Percentiles rank a stretch among this genome's conserved stretches.
Evolutionary conservation across 1,140 invertebrate genomes (phyloP).

Genomic region (Ericerus pela): DNA sequence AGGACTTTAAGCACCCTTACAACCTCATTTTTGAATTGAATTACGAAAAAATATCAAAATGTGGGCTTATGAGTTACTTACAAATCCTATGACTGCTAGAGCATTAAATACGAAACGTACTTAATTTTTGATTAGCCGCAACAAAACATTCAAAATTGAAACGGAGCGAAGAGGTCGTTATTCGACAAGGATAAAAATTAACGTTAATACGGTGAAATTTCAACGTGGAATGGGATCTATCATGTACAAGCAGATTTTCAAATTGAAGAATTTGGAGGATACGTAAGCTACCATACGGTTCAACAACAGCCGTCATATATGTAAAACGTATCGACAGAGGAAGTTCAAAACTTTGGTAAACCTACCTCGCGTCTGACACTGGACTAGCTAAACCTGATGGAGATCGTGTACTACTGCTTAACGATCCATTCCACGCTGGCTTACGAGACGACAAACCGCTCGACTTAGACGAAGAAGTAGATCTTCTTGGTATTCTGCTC

Average conservation of each 20-base stretch:
- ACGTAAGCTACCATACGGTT: neutral
- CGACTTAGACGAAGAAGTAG: constrained; percentile 20
- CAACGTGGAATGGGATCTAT: neutral
- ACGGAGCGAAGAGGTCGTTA: too few species aligned
- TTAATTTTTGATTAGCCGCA: too few species aligned
- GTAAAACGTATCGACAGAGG: neutral
- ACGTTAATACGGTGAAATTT: too few species aligned
- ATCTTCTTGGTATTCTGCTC: constrained; percentile 27
- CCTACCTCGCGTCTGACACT: constrained; percentile 40
- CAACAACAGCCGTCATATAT: neutral
- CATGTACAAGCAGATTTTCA: neutral
- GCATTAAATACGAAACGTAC: too few species aligned
- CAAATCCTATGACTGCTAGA: too few species aligned
- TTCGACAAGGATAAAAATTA: too few species aligned
- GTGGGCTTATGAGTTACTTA: too few species aligned
- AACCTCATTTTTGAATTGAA: too few species aligned
- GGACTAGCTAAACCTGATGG: constrained; percentile 32
- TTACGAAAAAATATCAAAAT: too few species aligned
- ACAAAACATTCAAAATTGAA: too few species aligned
- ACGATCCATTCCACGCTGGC: constrained; percentile 24
- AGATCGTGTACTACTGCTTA: constrained; percentile 35
- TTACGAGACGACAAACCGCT: constrained; percentile 32
- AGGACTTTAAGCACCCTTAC: too few species aligned
- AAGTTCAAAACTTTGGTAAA: neutral
- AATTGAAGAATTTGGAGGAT: constrained; percentile 12